Conservation (phyloP, 2,888 invertebrate genomes). For the Parasteatoda lunata region DNA sequence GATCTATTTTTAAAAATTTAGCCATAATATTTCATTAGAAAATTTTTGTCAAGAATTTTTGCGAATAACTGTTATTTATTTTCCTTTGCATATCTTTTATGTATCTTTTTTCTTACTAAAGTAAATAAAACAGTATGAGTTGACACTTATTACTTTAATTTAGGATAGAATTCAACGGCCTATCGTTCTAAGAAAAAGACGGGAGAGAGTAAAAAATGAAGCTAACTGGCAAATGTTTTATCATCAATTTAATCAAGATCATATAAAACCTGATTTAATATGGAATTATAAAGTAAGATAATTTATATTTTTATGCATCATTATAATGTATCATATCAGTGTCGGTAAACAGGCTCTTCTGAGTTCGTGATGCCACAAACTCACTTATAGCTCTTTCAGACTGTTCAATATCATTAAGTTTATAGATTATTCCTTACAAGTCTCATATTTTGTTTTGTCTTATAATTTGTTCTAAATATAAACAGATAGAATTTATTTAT, state of each 20-base stretch:
- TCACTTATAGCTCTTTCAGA: not conserved
- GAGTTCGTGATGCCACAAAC: no score
- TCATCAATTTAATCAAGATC: slow-evolving; percentile 94
- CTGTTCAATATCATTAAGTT: not conserved
- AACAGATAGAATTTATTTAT: no score
- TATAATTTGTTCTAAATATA: no score
- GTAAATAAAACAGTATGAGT: no score
- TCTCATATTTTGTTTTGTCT: not conserved
- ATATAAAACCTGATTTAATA: slow-evolving; percentile 95
- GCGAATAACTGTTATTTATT: no score
- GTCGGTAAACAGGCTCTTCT: no score
- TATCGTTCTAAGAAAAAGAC: slow-evolving; percentile 90
- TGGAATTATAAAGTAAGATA: slow-evolving; percentile 94
- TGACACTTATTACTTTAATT: not conserved
- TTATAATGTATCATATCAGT: not conserved
- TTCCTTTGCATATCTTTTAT: no score
- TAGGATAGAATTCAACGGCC: slow-evolving; percentile 82
- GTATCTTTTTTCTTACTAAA: no score
- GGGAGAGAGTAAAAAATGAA: slow-evolving; percentile 89
- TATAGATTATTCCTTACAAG: not conserved
- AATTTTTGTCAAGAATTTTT: no score
- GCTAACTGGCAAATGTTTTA: slow-evolving; percentile 96
- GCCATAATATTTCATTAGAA: no score
- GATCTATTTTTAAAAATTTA: no score
- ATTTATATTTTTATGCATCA: not conserved